These are phyloP conservation scores for Puma concolor DNA, from an alignment of 2,113 vertebrate genomes.

Conservation along the genomic window DNA sequence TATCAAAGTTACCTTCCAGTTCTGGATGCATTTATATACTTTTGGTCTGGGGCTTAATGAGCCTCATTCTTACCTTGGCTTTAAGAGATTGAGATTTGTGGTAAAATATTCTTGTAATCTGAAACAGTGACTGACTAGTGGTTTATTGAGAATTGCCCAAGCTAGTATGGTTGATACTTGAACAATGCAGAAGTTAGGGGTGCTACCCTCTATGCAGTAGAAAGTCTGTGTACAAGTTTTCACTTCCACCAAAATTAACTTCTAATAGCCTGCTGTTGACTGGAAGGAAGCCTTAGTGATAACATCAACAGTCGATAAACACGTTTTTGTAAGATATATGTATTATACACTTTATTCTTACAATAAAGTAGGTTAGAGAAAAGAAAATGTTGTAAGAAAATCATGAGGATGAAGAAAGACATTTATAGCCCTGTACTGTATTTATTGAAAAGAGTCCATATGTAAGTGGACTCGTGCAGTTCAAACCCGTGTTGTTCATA, in stretches of 20 bases:
- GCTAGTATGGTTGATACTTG: not conserved
- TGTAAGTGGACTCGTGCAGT: not conserved
- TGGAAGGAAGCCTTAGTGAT: not conserved
- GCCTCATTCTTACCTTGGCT: constrained; percentile 7
- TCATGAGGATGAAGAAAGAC: not conserved
- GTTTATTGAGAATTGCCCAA: not conserved
- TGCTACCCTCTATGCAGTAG: not conserved
- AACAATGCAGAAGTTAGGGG: not conserved
- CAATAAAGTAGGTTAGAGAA: not conserved
- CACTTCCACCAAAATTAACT: not conserved
- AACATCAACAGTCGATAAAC: not conserved
- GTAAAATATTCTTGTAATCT: not conserved
- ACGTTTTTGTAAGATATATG: not conserved
- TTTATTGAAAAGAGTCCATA: not conserved
- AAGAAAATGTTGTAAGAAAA: not conserved
- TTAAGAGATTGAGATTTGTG: constrained; percentile 51
- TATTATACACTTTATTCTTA: not conserved
- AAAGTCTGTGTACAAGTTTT: not conserved
- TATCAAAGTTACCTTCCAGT: not conserved
- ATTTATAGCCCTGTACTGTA: not conserved
- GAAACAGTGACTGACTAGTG: not conserved
- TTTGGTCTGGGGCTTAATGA: not conserved
- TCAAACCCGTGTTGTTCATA: not conserved
- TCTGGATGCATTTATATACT: not conserved
- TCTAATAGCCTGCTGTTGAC: not conserved